Conservation (phyloP, 2,888 invertebrate genomes). For the Dioctria rufipes region DNA sequence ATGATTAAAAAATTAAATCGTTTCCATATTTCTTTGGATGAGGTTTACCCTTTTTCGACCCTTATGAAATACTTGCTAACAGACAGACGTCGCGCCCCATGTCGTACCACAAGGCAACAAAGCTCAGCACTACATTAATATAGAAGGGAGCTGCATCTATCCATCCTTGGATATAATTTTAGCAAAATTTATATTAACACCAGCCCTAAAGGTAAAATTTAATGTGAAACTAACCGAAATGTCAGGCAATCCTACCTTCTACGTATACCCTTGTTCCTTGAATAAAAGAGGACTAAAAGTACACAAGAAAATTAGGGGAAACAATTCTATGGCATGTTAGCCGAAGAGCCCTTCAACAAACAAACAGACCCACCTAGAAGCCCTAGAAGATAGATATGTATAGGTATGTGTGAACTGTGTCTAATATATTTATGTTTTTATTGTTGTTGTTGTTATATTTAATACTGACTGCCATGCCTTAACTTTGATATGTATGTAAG, state of each 20-base stretch:
- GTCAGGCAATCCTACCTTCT: background rate
- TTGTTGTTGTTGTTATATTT: background rate
- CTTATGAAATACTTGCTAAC: background rate
- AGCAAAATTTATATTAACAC: background rate
- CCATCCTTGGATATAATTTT: background rate
- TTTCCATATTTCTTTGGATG: background rate
- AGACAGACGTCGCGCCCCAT: conserved; percentile 1
- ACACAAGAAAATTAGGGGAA: conserved; percentile 32
- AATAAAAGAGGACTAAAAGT: background rate
- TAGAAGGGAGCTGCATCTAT: background rate
- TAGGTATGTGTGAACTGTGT: conserved; percentile 3
- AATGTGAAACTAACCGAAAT: conserved; percentile 37
- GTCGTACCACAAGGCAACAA: background rate
- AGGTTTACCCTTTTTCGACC: background rate
- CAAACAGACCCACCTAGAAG: conserved; percentile 8
- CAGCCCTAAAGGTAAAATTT: conserved; percentile 30
- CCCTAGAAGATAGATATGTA: background rate
- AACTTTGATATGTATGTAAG: too few species aligned
- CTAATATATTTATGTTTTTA: background rate
- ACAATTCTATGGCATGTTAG: conserved; percentile 33
- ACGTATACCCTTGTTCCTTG: background rate
- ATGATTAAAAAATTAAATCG: conserved; percentile 28
- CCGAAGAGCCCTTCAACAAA: conserved; percentile 31
- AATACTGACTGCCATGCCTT: background rate
- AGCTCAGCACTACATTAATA: too few species aligned